These are phyloP conservation scores for Thelaira solivaga DNA, from an alignment of 2,888 invertebrate species.

Conservation along the genomic window DNA sequence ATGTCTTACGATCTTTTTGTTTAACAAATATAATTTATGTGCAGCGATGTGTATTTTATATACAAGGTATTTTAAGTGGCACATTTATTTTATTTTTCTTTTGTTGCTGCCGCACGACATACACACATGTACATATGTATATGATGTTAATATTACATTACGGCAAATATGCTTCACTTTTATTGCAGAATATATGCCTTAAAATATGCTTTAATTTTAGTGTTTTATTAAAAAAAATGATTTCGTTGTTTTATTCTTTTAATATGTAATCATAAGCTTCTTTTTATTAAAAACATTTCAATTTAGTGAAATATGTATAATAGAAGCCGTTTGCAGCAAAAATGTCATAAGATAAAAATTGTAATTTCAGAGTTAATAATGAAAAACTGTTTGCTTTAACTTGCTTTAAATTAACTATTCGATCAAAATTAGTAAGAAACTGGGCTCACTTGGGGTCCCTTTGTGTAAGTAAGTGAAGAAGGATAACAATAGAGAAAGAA, in stretches of 20 bases:
- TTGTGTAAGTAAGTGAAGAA: too few relatives aligned
- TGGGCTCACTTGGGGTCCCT: too few relatives aligned
- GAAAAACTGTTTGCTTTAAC: too few relatives aligned
- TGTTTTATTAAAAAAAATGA: neutral
- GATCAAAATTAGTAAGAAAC: too few relatives aligned
- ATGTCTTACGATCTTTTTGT: constrained; percentile 44
- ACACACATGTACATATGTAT: neutral
- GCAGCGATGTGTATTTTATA: neutral
- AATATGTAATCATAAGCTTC: too few relatives aligned
- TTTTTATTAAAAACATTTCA: too few relatives aligned
- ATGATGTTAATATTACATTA: constrained; percentile 8
- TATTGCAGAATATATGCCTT: neutral
- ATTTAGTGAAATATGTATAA: too few relatives aligned
- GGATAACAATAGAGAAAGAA: too few relatives aligned
- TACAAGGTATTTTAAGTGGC: constrained; percentile 34
- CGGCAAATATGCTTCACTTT: neutral
- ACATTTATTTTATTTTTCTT: neutral
- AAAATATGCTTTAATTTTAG: neutral
- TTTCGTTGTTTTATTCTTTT: neutral
- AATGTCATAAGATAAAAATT: too few relatives aligned
- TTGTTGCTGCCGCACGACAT: neutral
- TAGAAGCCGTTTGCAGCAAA: too few relatives aligned
- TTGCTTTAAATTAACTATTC: too few relatives aligned
- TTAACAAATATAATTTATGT: constrained; percentile 21
- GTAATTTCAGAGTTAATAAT: too few relatives aligned